Evolutionary conservation across 2,888 invertebrate genomes (phyloP).

Genomic region (Ellobium chinense): DNA sequence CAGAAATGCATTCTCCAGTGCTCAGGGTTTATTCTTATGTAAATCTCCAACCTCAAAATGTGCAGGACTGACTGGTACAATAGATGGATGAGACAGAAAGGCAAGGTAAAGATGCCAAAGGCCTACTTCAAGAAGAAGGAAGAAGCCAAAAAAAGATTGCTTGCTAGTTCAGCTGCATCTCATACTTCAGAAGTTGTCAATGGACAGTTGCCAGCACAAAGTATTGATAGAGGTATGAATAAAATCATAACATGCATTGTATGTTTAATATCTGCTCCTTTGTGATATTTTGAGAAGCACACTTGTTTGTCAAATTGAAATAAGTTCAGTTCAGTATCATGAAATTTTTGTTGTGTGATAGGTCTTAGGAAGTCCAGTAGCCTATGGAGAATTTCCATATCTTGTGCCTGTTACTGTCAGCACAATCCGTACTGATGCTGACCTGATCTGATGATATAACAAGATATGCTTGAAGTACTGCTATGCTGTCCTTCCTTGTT

Average conservation of each 20-base stretch:
- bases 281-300: neutral
- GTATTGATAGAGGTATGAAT: constrained; percentile 25
- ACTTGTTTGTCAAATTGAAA: neutral
- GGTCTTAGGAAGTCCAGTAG: too few species aligned
- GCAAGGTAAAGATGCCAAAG: constrained; percentile 47
- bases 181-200: neutral
- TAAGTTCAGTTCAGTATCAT: too few species aligned
- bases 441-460: too few species aligned
- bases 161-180: neutral
- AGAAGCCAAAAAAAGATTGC: constrained; percentile 25
- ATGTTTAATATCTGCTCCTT: neutral
- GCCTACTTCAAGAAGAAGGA: constrained; percentile 46
- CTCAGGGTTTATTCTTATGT: neutral
- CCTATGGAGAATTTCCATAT: too few species aligned
- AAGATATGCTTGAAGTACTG: too few species aligned
- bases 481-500: too few species aligned
- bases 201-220: neutral
- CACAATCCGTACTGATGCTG: too few species aligned
- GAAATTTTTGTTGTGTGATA: too few species aligned
- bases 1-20: neutral
- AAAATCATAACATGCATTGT: too few species aligned
- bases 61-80: constrained; percentile 48
- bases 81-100: constrained; percentile 25
- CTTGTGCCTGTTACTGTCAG: too few species aligned
- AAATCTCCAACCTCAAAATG: neutral